These are phyloP conservation scores for Diglossa cyanea DNA, from an alignment of 2,797 vertebrate genomes.

Conservation along the genomic window DNA sequence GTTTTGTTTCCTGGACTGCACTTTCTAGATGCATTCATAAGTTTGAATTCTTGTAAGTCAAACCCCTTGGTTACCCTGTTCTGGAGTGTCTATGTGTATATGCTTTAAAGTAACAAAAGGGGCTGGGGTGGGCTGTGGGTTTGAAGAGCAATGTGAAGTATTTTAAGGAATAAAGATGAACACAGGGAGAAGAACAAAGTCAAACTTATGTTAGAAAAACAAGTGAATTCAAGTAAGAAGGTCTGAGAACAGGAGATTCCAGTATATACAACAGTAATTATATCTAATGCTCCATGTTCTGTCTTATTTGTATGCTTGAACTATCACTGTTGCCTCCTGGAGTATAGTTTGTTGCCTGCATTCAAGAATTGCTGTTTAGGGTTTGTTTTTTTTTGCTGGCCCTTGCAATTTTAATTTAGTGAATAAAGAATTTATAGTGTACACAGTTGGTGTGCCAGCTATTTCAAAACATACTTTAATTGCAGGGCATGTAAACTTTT, in stretches of 20 bases:
- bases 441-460: background rate
- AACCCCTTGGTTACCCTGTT: background rate
- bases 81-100: accelerated
- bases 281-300: background rate
- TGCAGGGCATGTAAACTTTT: background rate
- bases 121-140: background rate
- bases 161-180: background rate
- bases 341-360: background rate
- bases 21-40: background rate
- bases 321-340: background rate
- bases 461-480: background rate
- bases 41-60: background rate
- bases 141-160: background rate
- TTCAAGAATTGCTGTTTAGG: background rate
- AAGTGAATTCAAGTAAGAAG: background rate
- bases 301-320: accelerated
- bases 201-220: background rate
- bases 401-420: background rate
- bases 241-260: background rate
- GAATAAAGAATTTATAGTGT: background rate
- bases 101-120: accelerated
- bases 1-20: background rate
- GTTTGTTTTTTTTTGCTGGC: background rate
- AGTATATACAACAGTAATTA: background rate
- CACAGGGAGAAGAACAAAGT: background rate